phyloP scores from a whole-genome alignment of 2,888 invertebrate genomes.

The Scaptomyza polygonia region DNA sequence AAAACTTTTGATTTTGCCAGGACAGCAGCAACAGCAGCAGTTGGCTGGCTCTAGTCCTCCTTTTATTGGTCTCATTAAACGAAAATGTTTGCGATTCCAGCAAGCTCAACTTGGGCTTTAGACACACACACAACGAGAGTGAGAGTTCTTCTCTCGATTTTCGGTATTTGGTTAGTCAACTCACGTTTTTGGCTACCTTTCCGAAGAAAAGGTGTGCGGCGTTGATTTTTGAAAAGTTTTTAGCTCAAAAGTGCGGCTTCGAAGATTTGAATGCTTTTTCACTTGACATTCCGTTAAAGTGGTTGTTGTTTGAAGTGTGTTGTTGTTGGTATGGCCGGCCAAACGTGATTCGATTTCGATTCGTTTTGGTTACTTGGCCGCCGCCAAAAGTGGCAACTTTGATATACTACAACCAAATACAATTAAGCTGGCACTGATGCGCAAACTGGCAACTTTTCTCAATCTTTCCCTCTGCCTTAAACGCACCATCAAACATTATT shows the following conservation, averaged over 20 bases:
- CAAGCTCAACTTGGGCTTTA: slow-evolving; percentile 13
- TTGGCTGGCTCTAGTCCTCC: slow-evolving; percentile 32
- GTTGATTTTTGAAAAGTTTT: slow-evolving; percentile 72
- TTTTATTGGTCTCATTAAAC: slow-evolving; percentile 78
- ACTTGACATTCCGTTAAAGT: slow-evolving; percentile 76
- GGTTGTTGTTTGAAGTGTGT: slow-evolving; percentile 26
- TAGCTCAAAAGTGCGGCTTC: background rate
- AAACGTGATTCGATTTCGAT: slow-evolving; percentile 73
- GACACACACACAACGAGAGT: background rate
- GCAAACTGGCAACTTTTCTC: slow-evolving; percentile 50
- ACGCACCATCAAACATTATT: slow-evolving; percentile 53
- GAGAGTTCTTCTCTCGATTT: slow-evolving; percentile 62
- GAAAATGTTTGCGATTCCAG: slow-evolving; percentile 63
- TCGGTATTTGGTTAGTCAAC: slow-evolving; percentile 54
- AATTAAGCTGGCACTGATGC: slow-evolving; percentile 73
- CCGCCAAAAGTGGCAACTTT: slow-evolving; percentile 43
- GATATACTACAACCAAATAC: too few species aligned
- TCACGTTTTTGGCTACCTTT: slow-evolving; percentile 61
- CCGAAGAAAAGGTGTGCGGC: slow-evolving; percentile 60
- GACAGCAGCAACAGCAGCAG: slow-evolving; percentile 1
- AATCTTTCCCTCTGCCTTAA: slow-evolving; percentile 9
- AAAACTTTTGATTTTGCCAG: slow-evolving; percentile 74
- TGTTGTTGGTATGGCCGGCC: slow-evolving; percentile 32
- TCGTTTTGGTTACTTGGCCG: slow-evolving; percentile 60
- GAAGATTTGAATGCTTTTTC: slow-evolving; percentile 70